Percentiles rank a stretch among this genome's conserved stretches.
Conservation (phyloP, 2,797 vertebrate genomes). For the Craterocephalus amniculus region DNA sequence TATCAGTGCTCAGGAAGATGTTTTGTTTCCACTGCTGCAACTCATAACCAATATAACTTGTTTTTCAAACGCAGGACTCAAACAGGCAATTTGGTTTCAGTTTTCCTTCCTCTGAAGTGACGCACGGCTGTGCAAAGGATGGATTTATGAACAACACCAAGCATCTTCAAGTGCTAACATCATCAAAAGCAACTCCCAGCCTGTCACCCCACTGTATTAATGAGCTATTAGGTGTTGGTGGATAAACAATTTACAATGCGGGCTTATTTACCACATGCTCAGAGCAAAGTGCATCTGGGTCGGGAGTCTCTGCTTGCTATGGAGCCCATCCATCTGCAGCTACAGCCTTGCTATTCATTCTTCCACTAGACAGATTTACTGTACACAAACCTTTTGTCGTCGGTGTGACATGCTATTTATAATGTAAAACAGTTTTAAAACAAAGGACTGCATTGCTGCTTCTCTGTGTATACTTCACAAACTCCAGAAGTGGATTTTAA, state of each 20-base stretch:
- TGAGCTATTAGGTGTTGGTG: conserved; percentile 79
- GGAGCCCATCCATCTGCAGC: conserved; percentile 80
- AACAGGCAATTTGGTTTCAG: conserved; percentile 44
- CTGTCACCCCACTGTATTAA: conserved; percentile 79
- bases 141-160: conserved; percentile 74
- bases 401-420: conserved; percentile 79
- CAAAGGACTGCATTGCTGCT: conserved; percentile 32
- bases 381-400: conserved; percentile 81
- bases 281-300: conserved; percentile 75
- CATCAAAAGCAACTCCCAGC: conserved; percentile 74
- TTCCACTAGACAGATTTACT: conserved; percentile 81
- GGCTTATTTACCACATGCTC: conserved; percentile 76
- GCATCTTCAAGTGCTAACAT: conserved; percentile 74
- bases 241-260: conserved; percentile 77
- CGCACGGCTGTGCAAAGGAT: conserved; percentile 52
- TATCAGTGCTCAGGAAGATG: conserved; percentile 68
- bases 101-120: conserved; percentile 64
- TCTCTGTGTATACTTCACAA: conserved; percentile 59
- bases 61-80: conserved; percentile 57
- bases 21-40: conserved; percentile 64
- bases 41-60: conserved; percentile 66
- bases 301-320: conserved; percentile 61
- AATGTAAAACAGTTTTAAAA: conserved; percentile 71
- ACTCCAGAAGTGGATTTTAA: conserved; percentile 64
- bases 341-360: conserved; percentile 67